phyloP scores from a whole-genome alignment of 2,113 vertebrate genomes.

The Perca flavescens region DNA sequence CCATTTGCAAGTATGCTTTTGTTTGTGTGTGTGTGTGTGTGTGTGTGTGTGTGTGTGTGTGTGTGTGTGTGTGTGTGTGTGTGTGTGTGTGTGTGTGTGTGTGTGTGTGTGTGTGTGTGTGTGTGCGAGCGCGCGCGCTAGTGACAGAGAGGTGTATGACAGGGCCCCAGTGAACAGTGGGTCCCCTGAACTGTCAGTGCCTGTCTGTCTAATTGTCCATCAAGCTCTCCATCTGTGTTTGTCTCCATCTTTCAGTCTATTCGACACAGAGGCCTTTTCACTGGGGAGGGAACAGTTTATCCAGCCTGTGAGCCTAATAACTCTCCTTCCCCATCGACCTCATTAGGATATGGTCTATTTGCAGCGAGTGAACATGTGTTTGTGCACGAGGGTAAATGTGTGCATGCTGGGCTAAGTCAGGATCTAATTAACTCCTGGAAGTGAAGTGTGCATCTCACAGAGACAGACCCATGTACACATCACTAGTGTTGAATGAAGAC shows the following conservation, averaged over 20 bases:
- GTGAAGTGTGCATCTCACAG: conserved; percentile 13
- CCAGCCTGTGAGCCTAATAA: conserved; percentile 60
- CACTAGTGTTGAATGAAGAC: conserved; percentile 19
- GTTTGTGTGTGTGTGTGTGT: neutral
- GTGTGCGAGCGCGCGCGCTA: neutral
- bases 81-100: neutral
- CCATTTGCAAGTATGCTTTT: neutral
- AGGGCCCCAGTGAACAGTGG: conserved; percentile 4
- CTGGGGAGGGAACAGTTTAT: conserved; percentile 49
- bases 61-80: neutral
- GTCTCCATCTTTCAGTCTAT: conserved; percentile 40
- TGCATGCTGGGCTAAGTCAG: conserved; percentile 42
- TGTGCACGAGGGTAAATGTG: conserved; percentile 47
- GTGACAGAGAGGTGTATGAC: conserved; percentile 6
- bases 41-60: neutral
- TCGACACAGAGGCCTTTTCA: conserved; percentile 51
- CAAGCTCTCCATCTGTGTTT: conserved; percentile 54
- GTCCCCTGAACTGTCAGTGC: conserved; percentile 13
- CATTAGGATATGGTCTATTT: conserved; percentile 64
- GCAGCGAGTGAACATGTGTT: conserved; percentile 42
- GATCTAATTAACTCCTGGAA: conserved; percentile 66
- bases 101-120: neutral
- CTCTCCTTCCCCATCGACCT: conserved; percentile 60
- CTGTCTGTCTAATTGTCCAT: conserved; percentile 62
- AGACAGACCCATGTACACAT: conserved; percentile 5